Evolutionary conservation across 2,797 vertebrate genomes (phyloP).

Genomic region (Tiaroga cobitis): DNA sequence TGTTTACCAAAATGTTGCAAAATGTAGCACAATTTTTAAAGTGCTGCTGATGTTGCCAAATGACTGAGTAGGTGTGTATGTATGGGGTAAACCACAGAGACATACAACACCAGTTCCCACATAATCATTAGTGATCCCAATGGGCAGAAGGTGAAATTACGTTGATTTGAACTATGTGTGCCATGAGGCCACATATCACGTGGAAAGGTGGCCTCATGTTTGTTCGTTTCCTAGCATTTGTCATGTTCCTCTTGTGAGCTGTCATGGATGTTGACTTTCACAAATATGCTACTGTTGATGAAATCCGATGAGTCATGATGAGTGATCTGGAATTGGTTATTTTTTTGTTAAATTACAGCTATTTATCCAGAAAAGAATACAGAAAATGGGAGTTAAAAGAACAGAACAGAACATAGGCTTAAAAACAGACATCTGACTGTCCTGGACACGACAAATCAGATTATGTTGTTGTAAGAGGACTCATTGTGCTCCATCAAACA

Average conservation of each 20-base stretch:
- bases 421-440: slow-evolving; percentile 20
- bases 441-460: slow-evolving; percentile 42
- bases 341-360: background rate
- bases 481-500: slow-evolving; percentile 47
- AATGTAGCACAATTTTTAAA: background rate
- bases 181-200: background rate
- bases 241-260: background rate
- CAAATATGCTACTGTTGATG: slow-evolving; percentile 3
- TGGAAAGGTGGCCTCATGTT: background rate
- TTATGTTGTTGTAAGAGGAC: slow-evolving; percentile 37
- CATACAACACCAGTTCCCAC: background rate
- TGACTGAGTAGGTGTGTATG: background rate
- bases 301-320: background rate
- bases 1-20: slow-evolving; percentile 17
- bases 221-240: background rate
- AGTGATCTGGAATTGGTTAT: background rate
- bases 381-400: background rate
- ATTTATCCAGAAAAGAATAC: background rate
- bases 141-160: background rate
- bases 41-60: slow-evolving; percentile 3
- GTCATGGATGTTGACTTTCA: background rate
- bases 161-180: background rate
- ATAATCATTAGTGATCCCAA: background rate
- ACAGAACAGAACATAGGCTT: background rate
- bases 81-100: background rate